phyloP scores from a whole-genome alignment of 92 coral and sea anemone genomes.

The Pocillopora grandis region DNA sequence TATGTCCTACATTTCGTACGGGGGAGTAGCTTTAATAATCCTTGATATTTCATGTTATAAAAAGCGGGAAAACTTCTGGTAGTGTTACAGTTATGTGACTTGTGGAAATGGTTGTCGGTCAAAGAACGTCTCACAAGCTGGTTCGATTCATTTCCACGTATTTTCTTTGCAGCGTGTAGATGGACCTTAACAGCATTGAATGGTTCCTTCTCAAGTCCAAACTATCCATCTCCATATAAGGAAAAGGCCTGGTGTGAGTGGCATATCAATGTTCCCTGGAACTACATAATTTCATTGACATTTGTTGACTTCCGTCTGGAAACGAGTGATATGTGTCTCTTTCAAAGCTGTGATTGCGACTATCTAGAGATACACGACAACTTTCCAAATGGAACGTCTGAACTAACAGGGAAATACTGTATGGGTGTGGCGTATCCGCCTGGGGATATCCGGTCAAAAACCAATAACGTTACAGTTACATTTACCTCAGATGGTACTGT shows the following conservation, averaged over 20 bases:
- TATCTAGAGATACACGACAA: constrained; percentile 39
- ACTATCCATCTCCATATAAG: constrained; percentile 44
- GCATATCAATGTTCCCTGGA: constrained; percentile 48
- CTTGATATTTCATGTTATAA: no score
- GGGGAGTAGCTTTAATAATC: no score
- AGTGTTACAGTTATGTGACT: no score
- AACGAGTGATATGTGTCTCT: constrained; percentile 11
- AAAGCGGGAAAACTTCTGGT: no score
- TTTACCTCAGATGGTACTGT: constrained; percentile 35
- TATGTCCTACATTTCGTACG: no score
- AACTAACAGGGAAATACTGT: constrained; percentile 42
- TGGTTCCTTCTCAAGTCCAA: constrained; percentile 51
- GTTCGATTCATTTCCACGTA: neutral
- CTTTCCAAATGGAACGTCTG: constrained; percentile 10
- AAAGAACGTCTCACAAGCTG: neutral
- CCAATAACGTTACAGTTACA: constrained; percentile 40
- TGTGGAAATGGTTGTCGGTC: neutral
- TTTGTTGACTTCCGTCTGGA: constrained; percentile 47
- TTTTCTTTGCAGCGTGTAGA: constrained; percentile 42
- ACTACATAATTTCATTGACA: constrained; percentile 39
- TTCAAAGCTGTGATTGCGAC: constrained; percentile 43
- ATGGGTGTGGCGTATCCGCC: constrained; percentile 43
- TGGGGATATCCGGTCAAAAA: constrained; percentile 16
- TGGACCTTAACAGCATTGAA: constrained; percentile 37
- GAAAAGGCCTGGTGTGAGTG: constrained; percentile 55